Base-by-base conservation (phyloP, 2,113 vertebrate genomes). In the Hassar affinis region DNA sequence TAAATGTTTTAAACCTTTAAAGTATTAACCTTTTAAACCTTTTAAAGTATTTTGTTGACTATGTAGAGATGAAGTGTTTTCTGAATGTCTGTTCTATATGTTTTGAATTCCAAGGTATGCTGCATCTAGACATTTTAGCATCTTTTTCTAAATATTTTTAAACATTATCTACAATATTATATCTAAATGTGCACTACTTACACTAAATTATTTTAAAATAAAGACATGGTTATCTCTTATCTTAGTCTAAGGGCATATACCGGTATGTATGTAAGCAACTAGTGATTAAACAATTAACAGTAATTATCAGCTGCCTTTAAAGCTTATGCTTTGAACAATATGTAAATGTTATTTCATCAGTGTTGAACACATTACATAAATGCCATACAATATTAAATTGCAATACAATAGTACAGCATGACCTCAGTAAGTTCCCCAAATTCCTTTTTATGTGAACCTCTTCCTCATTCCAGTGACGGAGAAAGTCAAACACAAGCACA, bases 401-500 rank as follows among this genome's bases (percentile, higher is more conserved):
- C n/a, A 49, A 11, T 12, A 22, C 33, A 20, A 33, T 4, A 74
- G 42, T 6, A 15, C 1, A 74, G 25, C n/a, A 35, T 76, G 17
- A 33, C 7, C 52, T 77, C 20, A 6, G 51, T 54, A 71, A n/a
- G 49, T 57, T 33, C 47, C 69, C 80, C n/a, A 30, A 47, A 74
- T 61, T 27, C 81, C 15, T 33, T 61, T 49, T 75, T 49, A 25
- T 6, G 61, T 20, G 6, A 75, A 42, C 47, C 15, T 38, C 57
- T 76, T 82, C 81, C 81, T 62, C 56, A 77, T 83, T 64, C 45
- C 25, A 51, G 4, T 15, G 22, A n/a, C 6, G 15, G 18, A 51
- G 38, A 80, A 52, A 77, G 51, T 22, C 4, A 25, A 17, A 12
- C 10, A 17, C 18, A 6, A 22, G 30, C 4, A 5, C 42, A 22